Percentiles rank a stretch among this genome's conserved stretches.
phyloP scores from a whole-genome alignment of 2,888 invertebrate species.

The Euclidia mi region DNA sequence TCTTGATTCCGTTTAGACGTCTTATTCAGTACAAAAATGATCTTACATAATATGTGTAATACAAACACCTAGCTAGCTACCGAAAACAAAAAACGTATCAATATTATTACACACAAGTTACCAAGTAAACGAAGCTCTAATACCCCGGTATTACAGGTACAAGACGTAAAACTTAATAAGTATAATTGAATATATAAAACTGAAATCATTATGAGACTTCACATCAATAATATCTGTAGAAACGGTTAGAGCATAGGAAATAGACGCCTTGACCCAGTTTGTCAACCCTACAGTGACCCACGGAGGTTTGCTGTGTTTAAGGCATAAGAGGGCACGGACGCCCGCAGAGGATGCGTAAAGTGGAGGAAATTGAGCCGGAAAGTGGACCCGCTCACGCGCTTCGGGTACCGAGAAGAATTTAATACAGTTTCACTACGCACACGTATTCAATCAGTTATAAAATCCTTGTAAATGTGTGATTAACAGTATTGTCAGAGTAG shows the following conservation, averaged over 20 bases:
- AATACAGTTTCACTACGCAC: conserved; percentile 33
- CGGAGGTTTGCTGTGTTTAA: conserved; percentile 45
- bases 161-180: not conserved
- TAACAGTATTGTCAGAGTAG: not conserved
- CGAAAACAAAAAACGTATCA: no score
- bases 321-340: conserved; percentile 36
- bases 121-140: no score
- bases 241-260: conserved; percentile 50
- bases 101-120: no score
- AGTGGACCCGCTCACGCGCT: conserved; percentile 37
- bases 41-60: no score
- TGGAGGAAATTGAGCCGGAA: conserved; percentile 60
- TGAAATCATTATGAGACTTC: conserved; percentile 5
- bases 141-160: not conserved
- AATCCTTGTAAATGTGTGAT: not conserved
- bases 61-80: no score
- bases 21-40: no score
- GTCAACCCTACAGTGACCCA: conserved; percentile 43
- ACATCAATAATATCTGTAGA: conserved; percentile 37
- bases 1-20: no score
- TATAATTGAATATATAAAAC: not conserved
- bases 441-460: conserved; percentile 35
- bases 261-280: conserved; percentile 56
- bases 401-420: conserved; percentile 37
- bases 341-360: conserved; percentile 51